Percentiles rank a stretch among this genome's conserved stretches.
phyloP scores from a whole-genome alignment of 2,113 vertebrate genomes.

The Syrrhaptes paradoxus region DNA sequence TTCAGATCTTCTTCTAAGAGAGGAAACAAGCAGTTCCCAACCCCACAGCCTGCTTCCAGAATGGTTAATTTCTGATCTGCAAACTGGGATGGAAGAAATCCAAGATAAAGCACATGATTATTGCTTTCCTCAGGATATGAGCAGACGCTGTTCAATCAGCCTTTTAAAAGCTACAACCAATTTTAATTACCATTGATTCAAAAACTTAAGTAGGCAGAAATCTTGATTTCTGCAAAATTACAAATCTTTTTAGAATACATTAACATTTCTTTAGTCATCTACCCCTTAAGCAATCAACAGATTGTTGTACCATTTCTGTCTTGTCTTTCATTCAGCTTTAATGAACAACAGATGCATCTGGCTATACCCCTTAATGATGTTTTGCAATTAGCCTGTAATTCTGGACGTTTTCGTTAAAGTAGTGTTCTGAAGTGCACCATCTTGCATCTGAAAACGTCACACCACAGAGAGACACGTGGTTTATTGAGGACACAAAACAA shows the following conservation, averaged over 20 bases:
- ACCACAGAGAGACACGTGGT: background rate
- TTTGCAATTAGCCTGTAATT: background rate
- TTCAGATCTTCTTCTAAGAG: constrained; percentile 89
- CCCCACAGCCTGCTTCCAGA: constrained; percentile 96
- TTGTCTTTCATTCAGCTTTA: background rate
- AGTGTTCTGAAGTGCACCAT: background rate
- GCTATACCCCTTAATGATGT: background rate
- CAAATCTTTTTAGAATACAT: background rate
- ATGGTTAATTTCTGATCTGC: constrained; percentile 86
- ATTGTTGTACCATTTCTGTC: background rate
- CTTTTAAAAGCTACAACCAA: background rate
- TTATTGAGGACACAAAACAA: background rate
- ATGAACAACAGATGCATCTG: constrained; percentile 3
- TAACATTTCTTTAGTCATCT: background rate
- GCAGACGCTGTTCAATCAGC: background rate
- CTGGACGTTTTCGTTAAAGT: background rate
- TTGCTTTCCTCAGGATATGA: background rate
- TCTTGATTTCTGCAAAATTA: background rate
- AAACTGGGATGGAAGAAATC: constrained; percentile 73
- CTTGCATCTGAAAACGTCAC: background rate
- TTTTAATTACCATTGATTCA: background rate
- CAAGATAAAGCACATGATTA: background rate
- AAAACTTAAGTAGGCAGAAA: background rate
- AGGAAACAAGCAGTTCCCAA: constrained; percentile 96
- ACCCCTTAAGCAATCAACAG: background rate